Base-by-base conservation (phyloP, 2,888 invertebrate species). In the Byasa hedistus region DNA sequence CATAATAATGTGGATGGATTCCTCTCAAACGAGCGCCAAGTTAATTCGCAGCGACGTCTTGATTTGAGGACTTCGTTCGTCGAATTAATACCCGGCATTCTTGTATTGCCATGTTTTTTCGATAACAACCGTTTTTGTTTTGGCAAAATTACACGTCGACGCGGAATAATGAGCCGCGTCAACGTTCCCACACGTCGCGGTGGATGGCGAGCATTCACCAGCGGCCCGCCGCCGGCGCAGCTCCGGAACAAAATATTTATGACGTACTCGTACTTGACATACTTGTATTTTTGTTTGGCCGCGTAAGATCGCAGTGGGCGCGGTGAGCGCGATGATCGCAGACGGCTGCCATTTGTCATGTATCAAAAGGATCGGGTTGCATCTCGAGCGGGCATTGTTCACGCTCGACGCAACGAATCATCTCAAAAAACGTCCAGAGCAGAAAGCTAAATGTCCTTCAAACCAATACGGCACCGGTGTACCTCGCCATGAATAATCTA, bases 401-500 rank as follows among this genome's bases (percentile, higher is more conserved):
- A 64, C 60, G 54, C 62, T 66, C 69, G 69, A 66, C 70, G 70
- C 82, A 85, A 84, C 89, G 88, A 88, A 89, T 89, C 88, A 89
- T 90, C 89, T 83, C 68, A 54, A 69, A 69, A 75, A 78, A 78
- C 70, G 79, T 71, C 73, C 73, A 80, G 78, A 72, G 70, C 75
- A 76, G 78, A 79, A 74, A 75, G 79, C 77, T 80, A 81, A 81
- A 83, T 86, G 87, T 89, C 86, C 85, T 82, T 79, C 80, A 87
- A 79, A 81, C 87, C 89, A 86, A 89, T 91, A 91, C 86, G 80
- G 87, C 87, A 89, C 91, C 77, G 79, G 79, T 77, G 79, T 79
- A 74, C 76, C 75, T 75, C 77, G 82, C 85, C 83, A 88, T 91
- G 91, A 91, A 90, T 91, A 91, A 90, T 89, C 88, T 86, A 88